These are phyloP conservation scores for Melanerpes aurifrons DNA, from an alignment of 2,113 vertebrate genomes.

Conservation along the genomic window DNA sequence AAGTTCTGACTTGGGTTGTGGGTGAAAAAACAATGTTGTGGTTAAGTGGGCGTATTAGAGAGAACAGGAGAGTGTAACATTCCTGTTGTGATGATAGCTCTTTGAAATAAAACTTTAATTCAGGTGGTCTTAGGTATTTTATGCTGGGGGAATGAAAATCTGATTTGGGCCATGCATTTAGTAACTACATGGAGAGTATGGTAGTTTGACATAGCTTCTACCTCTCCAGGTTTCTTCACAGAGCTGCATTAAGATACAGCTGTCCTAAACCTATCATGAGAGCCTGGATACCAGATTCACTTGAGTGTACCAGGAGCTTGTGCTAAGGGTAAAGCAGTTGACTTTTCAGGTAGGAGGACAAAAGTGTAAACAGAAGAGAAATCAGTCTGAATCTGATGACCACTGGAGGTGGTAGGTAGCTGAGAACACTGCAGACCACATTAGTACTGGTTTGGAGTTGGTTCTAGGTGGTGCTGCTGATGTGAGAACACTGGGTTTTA, in stretches of 20 bases:
- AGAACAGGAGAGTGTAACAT: neutral
- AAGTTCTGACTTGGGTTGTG: neutral
- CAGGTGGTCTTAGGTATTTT: neutral
- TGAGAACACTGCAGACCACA: neutral
- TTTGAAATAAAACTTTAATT: neutral
- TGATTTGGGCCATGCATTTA: neutral
- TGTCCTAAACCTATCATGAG: neutral
- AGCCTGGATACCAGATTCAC: neutral
- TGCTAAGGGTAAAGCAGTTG: neutral
- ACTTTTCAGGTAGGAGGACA: neutral
- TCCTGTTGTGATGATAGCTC: neutral
- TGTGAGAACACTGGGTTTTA: neutral
- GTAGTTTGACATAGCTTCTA: neutral
- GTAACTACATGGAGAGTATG: accelerated
- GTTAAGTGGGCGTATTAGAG: neutral
- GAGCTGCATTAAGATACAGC: neutral
- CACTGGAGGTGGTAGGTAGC: neutral
- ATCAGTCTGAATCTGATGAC: neutral
- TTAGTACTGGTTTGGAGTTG: neutral
- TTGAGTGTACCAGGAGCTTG: neutral
- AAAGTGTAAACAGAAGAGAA: neutral
- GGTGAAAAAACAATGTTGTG: neutral
- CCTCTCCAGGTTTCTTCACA: neutral
- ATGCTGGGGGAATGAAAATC: neutral
- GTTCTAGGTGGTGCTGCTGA: neutral